Base-by-base conservation (phyloP, 30 jellyfish, hydroid and myxozoan species). In the Aurelia sp. region DNA sequence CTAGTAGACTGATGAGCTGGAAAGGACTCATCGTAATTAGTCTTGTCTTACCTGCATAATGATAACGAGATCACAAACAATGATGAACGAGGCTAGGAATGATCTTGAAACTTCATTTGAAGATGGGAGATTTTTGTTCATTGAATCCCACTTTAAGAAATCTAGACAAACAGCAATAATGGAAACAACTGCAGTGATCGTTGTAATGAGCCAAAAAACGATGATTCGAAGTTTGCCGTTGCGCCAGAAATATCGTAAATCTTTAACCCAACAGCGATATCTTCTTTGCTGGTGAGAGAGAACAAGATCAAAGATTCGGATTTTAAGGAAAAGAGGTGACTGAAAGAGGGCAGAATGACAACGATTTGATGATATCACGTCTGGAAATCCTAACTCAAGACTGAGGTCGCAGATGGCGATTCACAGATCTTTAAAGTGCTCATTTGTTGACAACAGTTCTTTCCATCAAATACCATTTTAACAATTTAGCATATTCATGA, bases 21-120 rank as follows among this genome's bases (percentile, higher is more conserved):
- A 27, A 27, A 2, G 33, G 33, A 27, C 33, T 27, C 33, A 27
- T 27, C 33, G 2, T n/a, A 2, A 2, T 27, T 1, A 1, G 33
- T 27, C 33, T 27, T 27, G 16, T 44, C 82, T 24, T 63, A 84
- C 94, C 94, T 84, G 94, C 94, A 84, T 84, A 16, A 84, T 74
- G 31, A 84, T 74, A 8, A 84, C 53, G n/a, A 84, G 58, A 62
- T 84, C 94, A 16, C 61, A 53, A 5, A 60, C 72, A 33, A 84
- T 52, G 48, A 84, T 84, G 17, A 67, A 63, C 19, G 94, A 84
- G 21, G 94, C 94, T 12, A 84, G 73, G 50, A 84, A 84, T 13
- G 94, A 84, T 16, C 94, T 61, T n/a, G 90, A 74, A 3, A 84
- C 89, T 40, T 84, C 94, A 58, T 84, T 67, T 12, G 94, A 67